Evolutionary conservation across 2,888 invertebrate species (phyloP).

Genomic region (Allophyes oxyacanthae): DNA sequence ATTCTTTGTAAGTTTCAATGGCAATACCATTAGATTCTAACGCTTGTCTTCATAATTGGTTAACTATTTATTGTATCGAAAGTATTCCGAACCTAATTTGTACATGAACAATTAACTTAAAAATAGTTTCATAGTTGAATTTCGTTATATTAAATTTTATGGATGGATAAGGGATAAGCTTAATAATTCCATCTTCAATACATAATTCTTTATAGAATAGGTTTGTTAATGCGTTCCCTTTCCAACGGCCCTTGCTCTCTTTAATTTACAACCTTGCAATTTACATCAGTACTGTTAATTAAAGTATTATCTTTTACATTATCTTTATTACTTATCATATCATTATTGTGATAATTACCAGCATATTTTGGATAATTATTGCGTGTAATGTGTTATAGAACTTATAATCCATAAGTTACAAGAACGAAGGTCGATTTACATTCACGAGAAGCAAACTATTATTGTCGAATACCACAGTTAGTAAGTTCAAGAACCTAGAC

Average conservation of each 20-base stretch:
- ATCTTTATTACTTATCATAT: neutral
- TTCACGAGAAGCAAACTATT: constrained; percentile 4
- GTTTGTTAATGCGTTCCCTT: too few species aligned
- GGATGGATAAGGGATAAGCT: too few species aligned
- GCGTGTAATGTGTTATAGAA: neutral
- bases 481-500: neutral
- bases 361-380: constrained; percentile 3
- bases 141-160: too few species aligned
- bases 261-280: neutral
- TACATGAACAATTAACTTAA: too few species aligned
- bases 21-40: too few species aligned
- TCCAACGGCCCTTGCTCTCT: neutral
- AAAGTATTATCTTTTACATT: constrained; percentile 6
- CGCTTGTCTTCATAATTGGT: too few species aligned
- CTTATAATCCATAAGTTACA: neutral
- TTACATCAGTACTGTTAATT: constrained; percentile 2
- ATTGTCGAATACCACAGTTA: constrained; percentile 15
- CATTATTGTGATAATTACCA: neutral
- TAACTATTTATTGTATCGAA: too few species aligned
- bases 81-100: too few species aligned
- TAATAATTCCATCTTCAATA: too few species aligned
- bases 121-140: too few species aligned
- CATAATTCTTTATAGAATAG: too few species aligned
- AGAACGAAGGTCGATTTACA: constrained; percentile 19
- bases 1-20: too few species aligned